A percentile compares a stretch with the other conserved stretches of the same genome.
Conservation (phyloP, 2,888 invertebrate genomes). For the Branchellion lobata region DNA sequence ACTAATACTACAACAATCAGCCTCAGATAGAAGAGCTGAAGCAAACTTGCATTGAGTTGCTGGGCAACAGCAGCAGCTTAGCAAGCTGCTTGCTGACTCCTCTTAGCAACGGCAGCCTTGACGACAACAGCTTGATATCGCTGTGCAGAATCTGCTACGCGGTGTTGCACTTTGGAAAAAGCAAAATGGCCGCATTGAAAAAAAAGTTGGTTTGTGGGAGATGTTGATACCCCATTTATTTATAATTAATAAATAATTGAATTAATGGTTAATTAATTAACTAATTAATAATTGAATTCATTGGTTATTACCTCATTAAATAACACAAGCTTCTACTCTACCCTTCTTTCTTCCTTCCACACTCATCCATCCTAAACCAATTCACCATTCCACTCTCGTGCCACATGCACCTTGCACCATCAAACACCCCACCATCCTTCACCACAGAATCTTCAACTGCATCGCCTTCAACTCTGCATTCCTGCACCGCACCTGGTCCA, state of each 20-base stretch:
- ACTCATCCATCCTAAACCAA: too few relatives aligned
- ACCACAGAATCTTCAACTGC: constrained; percentile 72
- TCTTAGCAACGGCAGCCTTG: constrained; percentile 63
- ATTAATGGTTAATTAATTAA: too few relatives aligned
- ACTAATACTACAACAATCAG: too few relatives aligned
- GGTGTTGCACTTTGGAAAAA: constrained; percentile 76
- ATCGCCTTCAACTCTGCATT: constrained; percentile 78
- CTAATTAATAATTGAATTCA: too few relatives aligned
- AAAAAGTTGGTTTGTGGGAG: constrained; percentile 71
- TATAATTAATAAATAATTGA: too few relatives aligned
- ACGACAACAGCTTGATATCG: constrained; percentile 68
- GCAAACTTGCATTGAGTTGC: constrained; percentile 4
- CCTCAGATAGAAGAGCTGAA: constrained; percentile 11
- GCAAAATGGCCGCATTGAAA: constrained; percentile 73
- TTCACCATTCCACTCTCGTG: too few relatives aligned
- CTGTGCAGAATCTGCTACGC: constrained; percentile 80
- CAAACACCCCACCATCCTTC: background rate
- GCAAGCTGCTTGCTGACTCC: background rate
- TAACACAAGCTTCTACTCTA: too few relatives aligned
- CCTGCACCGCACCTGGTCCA: constrained; percentile 74
- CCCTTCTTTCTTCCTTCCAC: too few relatives aligned
- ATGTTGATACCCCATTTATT: too few relatives aligned
- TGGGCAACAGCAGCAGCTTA: constrained; percentile 24
- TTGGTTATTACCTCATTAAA: too few relatives aligned
- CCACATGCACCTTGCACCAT: too few relatives aligned